Conservation (phyloP, 2,797 vertebrate species). For the Crocodylus rhombifer region DNA sequence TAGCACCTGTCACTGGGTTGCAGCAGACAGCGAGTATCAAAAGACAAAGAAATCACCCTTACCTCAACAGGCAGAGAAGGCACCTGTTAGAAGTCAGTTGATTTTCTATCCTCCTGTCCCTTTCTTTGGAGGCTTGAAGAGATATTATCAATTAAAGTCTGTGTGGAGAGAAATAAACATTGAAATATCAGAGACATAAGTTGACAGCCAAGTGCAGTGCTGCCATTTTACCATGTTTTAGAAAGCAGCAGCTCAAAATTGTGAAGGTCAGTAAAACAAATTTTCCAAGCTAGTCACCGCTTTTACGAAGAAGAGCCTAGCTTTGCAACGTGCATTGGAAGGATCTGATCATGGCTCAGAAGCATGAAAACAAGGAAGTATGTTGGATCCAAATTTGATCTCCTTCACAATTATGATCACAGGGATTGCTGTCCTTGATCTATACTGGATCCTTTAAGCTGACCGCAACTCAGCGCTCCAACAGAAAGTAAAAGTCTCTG, state of each 20-base stretch:
- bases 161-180: not conserved
- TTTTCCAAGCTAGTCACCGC: not conserved
- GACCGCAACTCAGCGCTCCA: not conserved
- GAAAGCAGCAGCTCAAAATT: not conserved
- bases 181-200: not conserved
- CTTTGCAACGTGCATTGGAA: not conserved
- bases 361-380: not conserved
- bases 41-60: not conserved
- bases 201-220: not conserved
- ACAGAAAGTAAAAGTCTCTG: not conserved
- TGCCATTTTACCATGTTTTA: not conserved
- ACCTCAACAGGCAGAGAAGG: not conserved
- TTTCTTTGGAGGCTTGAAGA: not conserved
- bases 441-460: not conserved
- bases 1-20: not conserved
- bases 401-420: not conserved
- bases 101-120: not conserved
- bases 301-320: rapidly evolving
- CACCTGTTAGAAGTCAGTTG: not conserved
- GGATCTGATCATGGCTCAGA: rapidly evolving
- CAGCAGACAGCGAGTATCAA: not conserved
- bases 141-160: not conserved
- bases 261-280: not conserved
- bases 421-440: not conserved
- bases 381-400: not conserved